phyloP scores from a whole-genome alignment of 2,113 vertebrate genomes.

The Halichoeres trimaculatus region DNA sequence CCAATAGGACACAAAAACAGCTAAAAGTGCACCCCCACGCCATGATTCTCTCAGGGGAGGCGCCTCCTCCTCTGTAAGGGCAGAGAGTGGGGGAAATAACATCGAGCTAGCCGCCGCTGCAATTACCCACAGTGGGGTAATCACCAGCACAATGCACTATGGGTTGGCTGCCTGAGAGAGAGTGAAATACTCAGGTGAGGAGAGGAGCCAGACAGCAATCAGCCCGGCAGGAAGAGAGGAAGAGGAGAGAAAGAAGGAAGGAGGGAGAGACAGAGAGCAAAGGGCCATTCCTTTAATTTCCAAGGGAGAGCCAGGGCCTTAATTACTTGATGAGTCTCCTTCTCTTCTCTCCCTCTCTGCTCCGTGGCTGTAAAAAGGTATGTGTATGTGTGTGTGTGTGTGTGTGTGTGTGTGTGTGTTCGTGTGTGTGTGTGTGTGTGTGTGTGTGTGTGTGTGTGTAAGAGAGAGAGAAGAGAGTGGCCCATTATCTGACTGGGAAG shows the following conservation, averaged over 20 bases:
- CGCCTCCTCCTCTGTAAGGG: slow-evolving; percentile 47
- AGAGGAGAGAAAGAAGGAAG: slow-evolving; percentile 9
- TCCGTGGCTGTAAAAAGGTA: slow-evolving; percentile 44
- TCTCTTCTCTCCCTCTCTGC: slow-evolving; percentile 49
- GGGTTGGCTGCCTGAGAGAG: slow-evolving; percentile 70
- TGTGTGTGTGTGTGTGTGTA: slow-evolving; percentile 22
- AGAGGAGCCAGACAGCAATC: slow-evolving; percentile 79
- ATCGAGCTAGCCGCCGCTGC: slow-evolving; percentile 60
- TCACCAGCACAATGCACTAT: slow-evolving; percentile 74
- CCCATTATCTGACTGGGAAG: slow-evolving; percentile 75
- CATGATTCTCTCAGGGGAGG: slow-evolving; percentile 43
- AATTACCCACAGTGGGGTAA: slow-evolving; percentile 81
- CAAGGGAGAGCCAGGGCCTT: slow-evolving; percentile 80
- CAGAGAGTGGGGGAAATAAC: slow-evolving; percentile 70
- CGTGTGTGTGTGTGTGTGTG: slow-evolving; percentile 20
- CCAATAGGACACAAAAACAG: slow-evolving; percentile 43
- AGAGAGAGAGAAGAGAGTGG: slow-evolving; percentile 33
- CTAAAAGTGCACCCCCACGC: slow-evolving; percentile 31
- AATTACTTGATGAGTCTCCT: slow-evolving; percentile 79
- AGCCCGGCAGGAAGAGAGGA: slow-evolving; percentile 68
- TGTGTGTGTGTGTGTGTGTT: slow-evolving; percentile 14
- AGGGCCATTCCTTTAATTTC: slow-evolving; percentile 82
- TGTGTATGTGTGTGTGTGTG: slow-evolving; percentile 41
- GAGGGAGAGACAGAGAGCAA: slow-evolving; percentile 57
- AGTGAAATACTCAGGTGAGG: slow-evolving; percentile 78